Evolutionary conservation across 2,888 invertebrate species (phyloP).

Genomic region (Perdita meconis): DNA sequence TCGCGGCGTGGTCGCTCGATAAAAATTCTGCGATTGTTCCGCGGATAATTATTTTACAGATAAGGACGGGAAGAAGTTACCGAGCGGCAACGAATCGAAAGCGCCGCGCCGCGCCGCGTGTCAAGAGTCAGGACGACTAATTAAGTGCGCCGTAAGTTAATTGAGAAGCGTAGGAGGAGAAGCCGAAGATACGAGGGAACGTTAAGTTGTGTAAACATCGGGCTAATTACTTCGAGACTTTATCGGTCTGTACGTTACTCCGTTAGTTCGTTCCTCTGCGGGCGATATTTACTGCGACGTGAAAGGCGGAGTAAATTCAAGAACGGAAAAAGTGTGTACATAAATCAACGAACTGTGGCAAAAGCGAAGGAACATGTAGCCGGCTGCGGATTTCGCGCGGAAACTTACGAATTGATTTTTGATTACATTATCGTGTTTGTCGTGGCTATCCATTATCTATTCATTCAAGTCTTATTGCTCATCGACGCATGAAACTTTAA

Average conservation of each 20-base stretch:
- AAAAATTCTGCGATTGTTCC: constrained; percentile 40
- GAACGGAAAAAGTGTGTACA: background rate
- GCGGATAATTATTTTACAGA: constrained; percentile 52
- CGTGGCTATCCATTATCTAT: too few relatives aligned
- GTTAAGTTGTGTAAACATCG: constrained; percentile 80
- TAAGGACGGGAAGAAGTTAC: constrained; percentile 41
- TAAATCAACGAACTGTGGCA: too few relatives aligned
- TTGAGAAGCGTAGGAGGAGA: constrained; percentile 73
- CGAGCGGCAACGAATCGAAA: constrained; percentile 52
- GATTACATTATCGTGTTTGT: too few relatives aligned
- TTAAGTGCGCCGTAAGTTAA: constrained; percentile 80
- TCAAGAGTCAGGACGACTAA: constrained; percentile 74
- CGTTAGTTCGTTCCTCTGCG: constrained; percentile 19
- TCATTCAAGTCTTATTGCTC: too few relatives aligned
- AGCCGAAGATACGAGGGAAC: constrained; percentile 71
- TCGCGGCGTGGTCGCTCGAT: constrained; percentile 21
- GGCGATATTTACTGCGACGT: background rate
- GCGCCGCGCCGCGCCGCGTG: constrained; percentile 55
- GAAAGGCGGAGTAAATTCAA: background rate
- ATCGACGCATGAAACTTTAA: too few relatives aligned
- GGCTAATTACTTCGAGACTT: constrained; percentile 78
- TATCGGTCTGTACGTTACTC: constrained; percentile 68
- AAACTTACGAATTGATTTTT: too few relatives aligned
- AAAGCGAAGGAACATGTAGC: too few relatives aligned
- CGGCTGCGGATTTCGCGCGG: too few relatives aligned